These are phyloP conservation scores for Yponomeuta plumbellus DNA, from an alignment of 2,888 invertebrate species.

Conservation along the genomic window DNA sequence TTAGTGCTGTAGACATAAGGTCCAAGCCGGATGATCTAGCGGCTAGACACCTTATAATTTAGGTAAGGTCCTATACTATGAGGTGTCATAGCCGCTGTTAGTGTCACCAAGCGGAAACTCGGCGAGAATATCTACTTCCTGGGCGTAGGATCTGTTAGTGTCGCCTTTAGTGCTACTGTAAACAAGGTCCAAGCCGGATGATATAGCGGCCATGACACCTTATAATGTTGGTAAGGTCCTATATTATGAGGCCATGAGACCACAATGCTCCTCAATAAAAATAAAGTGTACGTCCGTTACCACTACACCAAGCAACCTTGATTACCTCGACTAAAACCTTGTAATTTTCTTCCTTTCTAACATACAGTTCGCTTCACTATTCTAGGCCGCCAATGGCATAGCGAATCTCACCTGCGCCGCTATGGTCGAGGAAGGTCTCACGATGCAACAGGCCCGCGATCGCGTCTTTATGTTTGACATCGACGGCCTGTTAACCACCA, in stretches of 20 bases:
- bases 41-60: no score
- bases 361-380: not conserved
- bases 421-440: conserved; percentile 84
- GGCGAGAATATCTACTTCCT: conserved; percentile 91
- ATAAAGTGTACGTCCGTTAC: no score
- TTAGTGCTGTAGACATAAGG: conserved; percentile 45
- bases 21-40: not conserved
- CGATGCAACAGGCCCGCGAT: conserved; percentile 83
- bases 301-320: not conserved
- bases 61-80: conserved; percentile 57
- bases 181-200: no score
- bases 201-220: no score
- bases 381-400: conserved; percentile 92
- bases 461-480: conserved; percentile 98
- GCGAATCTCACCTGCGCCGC: conserved; percentile 93
- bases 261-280: no score
- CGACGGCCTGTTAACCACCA: conserved; percentile 88
- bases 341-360: not conserved
- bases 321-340: not conserved
- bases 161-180: not conserved
- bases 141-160: conserved; percentile 77
- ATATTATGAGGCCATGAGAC: no score
- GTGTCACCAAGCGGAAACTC: conserved; percentile 90
- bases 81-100: conserved; percentile 69
- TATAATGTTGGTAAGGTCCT: no score